These are phyloP conservation scores for Malacosoma neustria DNA, from an alignment of 2,888 invertebrate genomes.

Conservation along the genomic window DNA sequence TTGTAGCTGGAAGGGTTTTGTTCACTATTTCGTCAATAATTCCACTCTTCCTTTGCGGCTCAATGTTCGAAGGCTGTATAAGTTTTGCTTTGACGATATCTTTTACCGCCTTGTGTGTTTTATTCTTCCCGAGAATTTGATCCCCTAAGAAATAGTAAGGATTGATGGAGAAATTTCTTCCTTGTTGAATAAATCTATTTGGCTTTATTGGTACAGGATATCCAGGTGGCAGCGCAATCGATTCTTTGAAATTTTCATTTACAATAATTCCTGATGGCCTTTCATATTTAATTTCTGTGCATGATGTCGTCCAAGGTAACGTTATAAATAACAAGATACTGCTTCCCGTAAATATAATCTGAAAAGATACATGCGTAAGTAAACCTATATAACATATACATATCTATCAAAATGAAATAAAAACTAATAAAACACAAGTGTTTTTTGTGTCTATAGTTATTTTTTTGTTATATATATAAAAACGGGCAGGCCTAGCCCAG, in stretches of 20 bases:
- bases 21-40: no score
- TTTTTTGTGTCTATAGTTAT: no score
- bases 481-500: no score
- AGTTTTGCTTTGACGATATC: no score
- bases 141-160: constrained; percentile 19
- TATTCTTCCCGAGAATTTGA: constrained; percentile 5
- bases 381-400: no score
- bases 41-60: not conserved
- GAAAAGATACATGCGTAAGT: no score
- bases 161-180: constrained; percentile 33
- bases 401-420: no score
- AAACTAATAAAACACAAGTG: no score
- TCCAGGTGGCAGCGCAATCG: constrained; percentile 5
- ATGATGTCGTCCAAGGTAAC: not conserved
- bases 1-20: not conserved
- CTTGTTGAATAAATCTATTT: constrained; percentile 25
- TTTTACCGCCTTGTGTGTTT: not conserved
- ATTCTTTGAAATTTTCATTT: constrained; percentile 14
- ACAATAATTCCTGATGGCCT: constrained; percentile 16
- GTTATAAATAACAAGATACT: not conserved
- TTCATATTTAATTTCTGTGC: constrained; percentile 14
- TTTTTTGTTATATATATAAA: no score
- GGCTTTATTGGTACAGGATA: constrained; percentile 12
- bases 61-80: no score
- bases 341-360: not conserved